A percentile compares a stretch with the other conserved stretches of the same genome.
phyloP scores from a whole-genome alignment of 2,888 invertebrate genomes.

The Metalampra italica region DNA sequence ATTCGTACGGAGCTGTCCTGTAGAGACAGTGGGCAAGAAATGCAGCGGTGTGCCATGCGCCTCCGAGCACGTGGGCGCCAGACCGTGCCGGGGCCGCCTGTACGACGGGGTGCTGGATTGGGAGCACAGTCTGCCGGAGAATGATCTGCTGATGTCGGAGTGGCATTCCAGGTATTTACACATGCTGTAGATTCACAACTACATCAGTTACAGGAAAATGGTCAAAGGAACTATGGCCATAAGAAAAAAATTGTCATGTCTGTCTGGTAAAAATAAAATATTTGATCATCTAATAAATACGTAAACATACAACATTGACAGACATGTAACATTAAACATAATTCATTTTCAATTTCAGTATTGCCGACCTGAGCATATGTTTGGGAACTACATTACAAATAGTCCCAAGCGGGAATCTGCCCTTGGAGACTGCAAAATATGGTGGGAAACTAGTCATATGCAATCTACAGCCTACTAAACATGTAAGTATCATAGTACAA shows the following conservation, averaged over 20 bases:
- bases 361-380: constrained; percentile 95
- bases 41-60: constrained; percentile 82
- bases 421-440: constrained; percentile 89
- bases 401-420: constrained; percentile 96
- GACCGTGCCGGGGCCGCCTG: constrained; percentile 92
- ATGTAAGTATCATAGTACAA: constrained; percentile 79
- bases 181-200: too few relatives aligned
- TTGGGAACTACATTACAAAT: constrained; percentile 99
- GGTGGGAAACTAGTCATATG: constrained; percentile 94
- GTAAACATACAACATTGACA: too few relatives aligned
- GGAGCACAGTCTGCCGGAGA: constrained; percentile 95
- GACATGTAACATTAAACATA: background rate
- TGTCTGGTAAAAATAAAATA: too few relatives aligned
- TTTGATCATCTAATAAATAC: too few relatives aligned
- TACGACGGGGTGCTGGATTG: constrained; percentile 97
- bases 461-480: constrained; percentile 98
- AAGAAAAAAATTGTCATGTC: too few relatives aligned
- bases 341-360: constrained; percentile 74
- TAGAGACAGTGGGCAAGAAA: constrained; percentile 89
- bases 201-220: too few relatives aligned
- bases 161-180: constrained; percentile 88
- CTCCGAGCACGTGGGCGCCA: constrained; percentile 81
- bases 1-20: constrained; percentile 86
- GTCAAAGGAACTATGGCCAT: too few relatives aligned
- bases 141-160: constrained; percentile 89